Evolutionary conservation across 2,888 invertebrate species (phyloP).

Genomic region (Eurytoma adleriae): DNA sequence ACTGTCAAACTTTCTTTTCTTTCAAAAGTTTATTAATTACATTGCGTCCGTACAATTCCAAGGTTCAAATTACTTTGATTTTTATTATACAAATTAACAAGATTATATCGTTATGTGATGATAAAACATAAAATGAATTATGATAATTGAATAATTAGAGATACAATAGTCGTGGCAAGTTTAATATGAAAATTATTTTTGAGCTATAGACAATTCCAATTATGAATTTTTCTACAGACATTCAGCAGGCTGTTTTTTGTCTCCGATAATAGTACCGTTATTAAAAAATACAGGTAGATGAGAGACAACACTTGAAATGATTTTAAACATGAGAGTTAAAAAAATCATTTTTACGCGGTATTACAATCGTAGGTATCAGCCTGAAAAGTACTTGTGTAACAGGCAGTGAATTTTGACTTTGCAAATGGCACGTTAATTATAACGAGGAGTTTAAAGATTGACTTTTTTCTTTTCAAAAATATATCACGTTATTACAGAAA

Average conservation of each 20-base stretch:
- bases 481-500: constrained; percentile 53
- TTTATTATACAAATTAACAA: constrained; percentile 58
- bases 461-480: constrained; percentile 49
- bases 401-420: constrained; percentile 51
- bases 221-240: background rate
- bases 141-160: constrained; percentile 28
- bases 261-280: constrained; percentile 37
- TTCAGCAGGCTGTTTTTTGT: background rate
- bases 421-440: constrained; percentile 53
- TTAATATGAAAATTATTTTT: constrained; percentile 25
- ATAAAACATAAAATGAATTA: constrained; percentile 27
- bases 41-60: constrained; percentile 67
- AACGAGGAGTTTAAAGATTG: constrained; percentile 44
- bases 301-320: constrained; percentile 4
- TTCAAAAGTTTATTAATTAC: constrained; percentile 68
- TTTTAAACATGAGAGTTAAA: background rate
- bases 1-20: constrained; percentile 63
- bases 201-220: constrained; percentile 24
- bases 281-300: constrained; percentile 15
- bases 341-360: constrained; percentile 18
- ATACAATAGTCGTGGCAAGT: constrained; percentile 36
- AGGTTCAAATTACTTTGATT: constrained; percentile 58
- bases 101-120: constrained; percentile 32
- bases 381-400: constrained; percentile 34
- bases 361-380: constrained; percentile 16